Conservation (phyloP, 2,888 invertebrate genomes). For the Himalopsyche kuldschensis region DNA sequence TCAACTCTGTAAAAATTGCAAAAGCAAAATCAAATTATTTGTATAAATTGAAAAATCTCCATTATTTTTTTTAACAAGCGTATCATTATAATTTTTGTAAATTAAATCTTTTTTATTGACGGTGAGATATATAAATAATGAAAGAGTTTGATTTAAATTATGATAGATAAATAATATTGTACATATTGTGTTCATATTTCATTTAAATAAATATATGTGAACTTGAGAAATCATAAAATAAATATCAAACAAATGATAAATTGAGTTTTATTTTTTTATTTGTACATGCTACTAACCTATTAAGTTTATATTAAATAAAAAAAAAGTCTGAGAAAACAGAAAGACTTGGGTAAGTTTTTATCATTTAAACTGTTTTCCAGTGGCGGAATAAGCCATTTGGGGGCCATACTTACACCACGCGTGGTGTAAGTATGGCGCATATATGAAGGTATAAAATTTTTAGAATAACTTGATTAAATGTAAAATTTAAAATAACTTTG, state of each 20-base stretch:
- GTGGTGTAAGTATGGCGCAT: no score
- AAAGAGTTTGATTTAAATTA: slow-evolving; percentile 24
- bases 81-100: neutral
- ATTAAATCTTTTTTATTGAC: slow-evolving; percentile 27
- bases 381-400: no score
- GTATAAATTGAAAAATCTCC: slow-evolving; percentile 8
- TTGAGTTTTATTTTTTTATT: slow-evolving; percentile 12
- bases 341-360: no score
- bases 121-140: slow-evolving; percentile 24
- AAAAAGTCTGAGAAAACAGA: no score
- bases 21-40: neutral
- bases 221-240: slow-evolving; percentile 35
- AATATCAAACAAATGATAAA: slow-evolving; percentile 29
- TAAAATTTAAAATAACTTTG: no score
- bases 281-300: neutral
- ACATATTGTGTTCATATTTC: slow-evolving; percentile 39
- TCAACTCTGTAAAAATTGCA: neutral
- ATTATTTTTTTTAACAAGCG: neutral
- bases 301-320: no score
- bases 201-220: slow-evolving; percentile 38
- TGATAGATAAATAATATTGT: slow-evolving; percentile 33
- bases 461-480: no score
- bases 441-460: no score
- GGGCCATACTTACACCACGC: no score
- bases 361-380: no score